Evolutionary conservation across 2,113 vertebrate genomes (phyloP).

Genomic region (Microtus oregoni): DNA sequence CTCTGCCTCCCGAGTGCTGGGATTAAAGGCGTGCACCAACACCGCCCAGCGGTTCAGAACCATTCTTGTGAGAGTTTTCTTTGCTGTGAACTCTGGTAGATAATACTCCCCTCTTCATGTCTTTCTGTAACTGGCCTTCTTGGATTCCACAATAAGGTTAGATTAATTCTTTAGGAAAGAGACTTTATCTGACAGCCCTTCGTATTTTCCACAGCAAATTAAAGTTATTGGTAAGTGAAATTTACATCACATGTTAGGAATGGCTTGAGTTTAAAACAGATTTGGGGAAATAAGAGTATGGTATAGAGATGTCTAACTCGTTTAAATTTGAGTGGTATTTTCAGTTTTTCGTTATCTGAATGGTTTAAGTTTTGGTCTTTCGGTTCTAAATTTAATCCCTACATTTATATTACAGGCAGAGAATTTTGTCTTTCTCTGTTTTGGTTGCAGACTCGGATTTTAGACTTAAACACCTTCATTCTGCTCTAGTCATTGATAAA

Average conservation of each 20-base stretch:
- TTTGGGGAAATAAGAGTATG: background rate
- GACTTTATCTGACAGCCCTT: background rate
- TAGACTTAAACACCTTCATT: constrained; percentile 27
- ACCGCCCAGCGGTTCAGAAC: background rate
- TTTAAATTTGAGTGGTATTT: constrained; percentile 46
- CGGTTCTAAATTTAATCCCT: background rate
- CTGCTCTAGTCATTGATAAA: background rate
- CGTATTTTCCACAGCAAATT: constrained; percentile 44
- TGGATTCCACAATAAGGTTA: background rate
- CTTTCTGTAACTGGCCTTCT: constrained; percentile 32
- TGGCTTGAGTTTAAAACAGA: constrained; percentile 23
- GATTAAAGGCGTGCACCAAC: too few species aligned
- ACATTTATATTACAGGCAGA: background rate
- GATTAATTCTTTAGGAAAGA: constrained; percentile 25
- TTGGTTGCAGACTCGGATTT: constrained; percentile 19
- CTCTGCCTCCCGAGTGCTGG: too few species aligned
- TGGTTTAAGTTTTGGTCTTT: background rate
- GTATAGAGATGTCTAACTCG: background rate
- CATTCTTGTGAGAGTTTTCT: background rate
- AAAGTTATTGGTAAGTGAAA: constrained; percentile 5
- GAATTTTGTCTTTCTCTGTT: constrained; percentile 16
- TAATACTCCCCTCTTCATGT: background rate
- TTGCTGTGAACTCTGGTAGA: constrained; percentile 28
- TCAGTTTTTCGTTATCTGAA: constrained; percentile 30
- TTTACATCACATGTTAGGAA: background rate